Percentiles rank a stretch among this genome's conserved stretches.
phyloP scores from a whole-genome alignment of 1,140 invertebrate genomes.

The Nephotettix cincticeps region DNA sequence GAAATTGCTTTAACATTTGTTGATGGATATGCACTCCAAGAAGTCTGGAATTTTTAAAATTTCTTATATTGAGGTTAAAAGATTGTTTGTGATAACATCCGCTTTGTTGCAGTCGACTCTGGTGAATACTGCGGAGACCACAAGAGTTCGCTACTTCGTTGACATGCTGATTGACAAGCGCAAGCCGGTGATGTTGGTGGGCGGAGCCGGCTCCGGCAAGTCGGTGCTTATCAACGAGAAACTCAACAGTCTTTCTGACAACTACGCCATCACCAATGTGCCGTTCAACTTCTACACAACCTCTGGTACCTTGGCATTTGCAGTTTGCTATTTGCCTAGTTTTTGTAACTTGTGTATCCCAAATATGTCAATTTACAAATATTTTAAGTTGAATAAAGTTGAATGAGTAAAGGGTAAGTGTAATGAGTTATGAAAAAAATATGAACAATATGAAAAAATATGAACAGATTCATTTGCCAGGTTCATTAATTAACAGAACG shows the following conservation, averaged over 20 bases:
- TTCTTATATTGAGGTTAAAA: background rate
- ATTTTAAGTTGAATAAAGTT: no score
- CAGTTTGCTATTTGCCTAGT: no score
- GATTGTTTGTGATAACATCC: background rate
- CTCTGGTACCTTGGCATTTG: conserved; percentile 57
- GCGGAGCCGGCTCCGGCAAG: conserved; percentile 84
- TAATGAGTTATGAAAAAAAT: no score
- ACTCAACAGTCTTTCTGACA: conserved; percentile 70
- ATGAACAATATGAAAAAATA: no score
- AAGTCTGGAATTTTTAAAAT: background rate
- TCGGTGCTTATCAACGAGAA: conserved; percentile 85
- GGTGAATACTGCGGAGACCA: conserved; percentile 88
- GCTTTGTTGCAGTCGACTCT: conserved; percentile 60
- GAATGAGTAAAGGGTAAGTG: no score
- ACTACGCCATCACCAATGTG: conserved; percentile 81
- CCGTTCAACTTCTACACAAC: conserved; percentile 97
- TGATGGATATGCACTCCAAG: no score
- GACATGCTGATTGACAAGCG: conserved; percentile 78
- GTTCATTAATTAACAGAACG: no score
- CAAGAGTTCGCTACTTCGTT: conserved; percentile 84
- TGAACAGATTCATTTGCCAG: no score
- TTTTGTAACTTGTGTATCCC: no score
- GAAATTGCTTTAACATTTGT: no score
- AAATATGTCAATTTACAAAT: no score
- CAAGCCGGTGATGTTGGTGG: conserved; percentile 89